Base-by-base conservation (phyloP, 2,888 invertebrate species). In the Lamellibrachia satsuma region DNA sequence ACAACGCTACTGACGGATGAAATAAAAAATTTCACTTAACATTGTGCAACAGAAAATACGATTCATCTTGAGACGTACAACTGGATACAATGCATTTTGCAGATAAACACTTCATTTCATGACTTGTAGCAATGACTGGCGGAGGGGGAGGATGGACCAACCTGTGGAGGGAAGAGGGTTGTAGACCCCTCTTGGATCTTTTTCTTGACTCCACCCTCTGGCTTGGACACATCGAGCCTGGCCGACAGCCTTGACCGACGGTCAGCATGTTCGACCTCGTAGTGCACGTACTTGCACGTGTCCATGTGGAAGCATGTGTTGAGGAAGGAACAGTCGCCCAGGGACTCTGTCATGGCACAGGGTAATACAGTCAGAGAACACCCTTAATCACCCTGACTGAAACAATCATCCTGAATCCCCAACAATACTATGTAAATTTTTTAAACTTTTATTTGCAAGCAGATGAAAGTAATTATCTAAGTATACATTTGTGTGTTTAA, bases 281-380 rank as follows among this genome's bases (percentile, higher is more conserved):
- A 99, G 96, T 99, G 99, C 0, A 99, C 99, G 96, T 99, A 99
- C 97, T 99, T 99, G 97, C 99, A 99, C 90, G 98, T 98, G 95
- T 99, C 99, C 99, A 99, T 99, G 96, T 99, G 99, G 96, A 99
- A 99, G 96, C 99, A 99, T 0, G 99, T 99, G 96, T 99, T 99
- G 3, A 99, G 97, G 96, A 99, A 99, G 39, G 99, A 99, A 96
- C 99, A 99, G 96, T 99, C 99, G 0, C 99, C 99, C 1, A 99
- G 97, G 0, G 98, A 97, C 97, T 99, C 99, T 96, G 94, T 90
- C 95, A 95, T 91, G 93, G 52, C 4, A 90, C 11, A 92, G 9
- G 52, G 39, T 15, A 75, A 55, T 75, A 52, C 22, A 22, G 22
- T 75, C 75, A 75, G 15, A 75, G 75, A 60, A 7, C 60, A 60